A percentile compares a stretch with the other conserved stretches of the same genome.
phyloP scores from a whole-genome alignment of 2,888 invertebrate species.

The Cordilura impudica region DNA sequence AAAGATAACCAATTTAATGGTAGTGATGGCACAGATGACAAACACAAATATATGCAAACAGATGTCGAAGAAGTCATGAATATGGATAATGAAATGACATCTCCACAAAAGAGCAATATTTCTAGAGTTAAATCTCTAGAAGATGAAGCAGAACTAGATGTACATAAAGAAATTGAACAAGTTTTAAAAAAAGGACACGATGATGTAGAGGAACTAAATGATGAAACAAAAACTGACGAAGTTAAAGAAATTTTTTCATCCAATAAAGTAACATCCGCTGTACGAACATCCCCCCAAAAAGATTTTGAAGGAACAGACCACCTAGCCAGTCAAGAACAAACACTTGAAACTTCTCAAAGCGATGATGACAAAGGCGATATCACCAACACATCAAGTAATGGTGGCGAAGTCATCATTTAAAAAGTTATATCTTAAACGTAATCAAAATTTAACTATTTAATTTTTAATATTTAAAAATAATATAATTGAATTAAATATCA shows the following conservation, averaged over 20 bases:
- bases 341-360: not conserved
- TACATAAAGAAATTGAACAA: slow-evolving; percentile 57
- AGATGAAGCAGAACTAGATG: slow-evolving; percentile 49
- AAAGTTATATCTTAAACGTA: not conserved
- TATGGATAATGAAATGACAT: slow-evolving; percentile 5
- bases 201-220: not conserved
- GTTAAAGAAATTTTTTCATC: slow-evolving; percentile 5
- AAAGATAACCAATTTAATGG: too few relatives aligned
- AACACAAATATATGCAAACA: too few relatives aligned
- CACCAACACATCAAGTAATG: slow-evolving; percentile 25
- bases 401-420: slow-evolving; percentile 32
- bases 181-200: slow-evolving; percentile 3
- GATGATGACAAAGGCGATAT: not conserved
- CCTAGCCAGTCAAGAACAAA: slow-evolving; percentile 5
- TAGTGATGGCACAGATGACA: too few relatives aligned
- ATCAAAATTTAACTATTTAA: slow-evolving; percentile 11
- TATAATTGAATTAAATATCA: slow-evolving; percentile 21
- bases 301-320: not conserved
- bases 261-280: not conserved
- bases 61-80: not conserved
- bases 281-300: not conserved
- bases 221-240: not conserved
- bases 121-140: not conserved
- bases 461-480: slow-evolving; percentile 46
- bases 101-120: not conserved